phyloP scores from a whole-genome alignment of 2,797 vertebrate species.

The Heterohyrax brucei region DNA sequence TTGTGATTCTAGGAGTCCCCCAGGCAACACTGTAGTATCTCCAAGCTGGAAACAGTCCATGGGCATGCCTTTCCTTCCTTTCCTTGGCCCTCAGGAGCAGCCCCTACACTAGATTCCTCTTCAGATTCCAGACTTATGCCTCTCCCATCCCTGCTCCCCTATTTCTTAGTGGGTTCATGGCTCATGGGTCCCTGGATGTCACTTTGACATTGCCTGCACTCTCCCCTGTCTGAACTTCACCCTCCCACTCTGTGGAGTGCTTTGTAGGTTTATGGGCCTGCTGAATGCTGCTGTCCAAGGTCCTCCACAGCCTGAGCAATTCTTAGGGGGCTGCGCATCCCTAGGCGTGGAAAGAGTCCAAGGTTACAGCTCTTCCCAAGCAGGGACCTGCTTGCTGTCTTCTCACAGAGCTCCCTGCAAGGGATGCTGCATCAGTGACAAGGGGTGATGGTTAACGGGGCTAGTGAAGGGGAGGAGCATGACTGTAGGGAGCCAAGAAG shows the following conservation, averaged over 20 bases:
- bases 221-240: not conserved
- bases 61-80: not conserved
- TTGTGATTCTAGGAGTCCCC: no score
- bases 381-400: not conserved
- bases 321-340: not conserved
- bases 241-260: no score
- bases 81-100: not conserved
- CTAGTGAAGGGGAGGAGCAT: not conserved
- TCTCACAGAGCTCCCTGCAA: conserved; percentile 32
- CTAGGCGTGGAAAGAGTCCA: no score
- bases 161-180: no score
- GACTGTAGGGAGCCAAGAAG: not conserved
- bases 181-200: no score
- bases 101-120: not conserved
- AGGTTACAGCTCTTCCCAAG: no score
- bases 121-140: not conserved
- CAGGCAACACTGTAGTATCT: no score
- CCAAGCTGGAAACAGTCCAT: no score
- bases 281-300: no score
- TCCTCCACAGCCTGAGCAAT: not conserved
- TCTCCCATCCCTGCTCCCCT: no score
- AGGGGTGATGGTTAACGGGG: not conserved
- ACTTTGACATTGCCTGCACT: not conserved
- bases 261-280: no score
- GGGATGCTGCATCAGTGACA: conserved; percentile 29